Base-by-base conservation (phyloP, 2,888 invertebrate species). In the Epinotia demarniana region DNA sequence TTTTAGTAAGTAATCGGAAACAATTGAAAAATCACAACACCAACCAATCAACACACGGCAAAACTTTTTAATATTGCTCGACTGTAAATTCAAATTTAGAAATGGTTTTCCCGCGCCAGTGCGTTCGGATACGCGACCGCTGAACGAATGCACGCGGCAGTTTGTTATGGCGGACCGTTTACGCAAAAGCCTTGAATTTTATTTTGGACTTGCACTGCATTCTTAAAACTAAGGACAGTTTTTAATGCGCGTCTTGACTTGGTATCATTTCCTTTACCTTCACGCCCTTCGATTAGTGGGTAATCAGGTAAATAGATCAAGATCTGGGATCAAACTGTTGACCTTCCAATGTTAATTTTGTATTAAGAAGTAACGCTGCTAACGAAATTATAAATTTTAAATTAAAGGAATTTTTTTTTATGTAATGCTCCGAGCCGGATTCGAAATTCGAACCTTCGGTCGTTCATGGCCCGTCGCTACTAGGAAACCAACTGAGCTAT, bases 171-270 rank as follows among this genome's bases (percentile, higher is more conserved):
- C 76, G 77, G 78, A 81, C 79, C 80, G 75, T 75, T 78, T 78
- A 76, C 75, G 77, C 78, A 79, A 81, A 64, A 80, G 86, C 91
- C 91, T 91, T 91, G 90, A 90, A 90, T 91, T 91, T 88, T 86
- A 85, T 61, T 75, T 69, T 46, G 23, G 46, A 62, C 23, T 18
- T 11, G n/a, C 13, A 57, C 46, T 74, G 49, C 27, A 71, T 49
- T 64, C 19, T 53, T 33, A 11, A 58, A 43, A 12, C 55, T 61
- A 61, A 68, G 53, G 58, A 66, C 53, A 43, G 16, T 43, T 58
- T 57, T 68, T 16, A 53, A 58, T 43, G 58, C 69, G 11, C 16
- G 23, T 33, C n/a, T 13, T 53, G n/a, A n/a, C 53, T 53, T 49
- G 49, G 16, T 49, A 49, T 49, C 16, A 49, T 13, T 13, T 3